Evolutionary conservation across 1,140 invertebrate genomes (phyloP).

Genomic region (Nilaparvata lugens): DNA sequence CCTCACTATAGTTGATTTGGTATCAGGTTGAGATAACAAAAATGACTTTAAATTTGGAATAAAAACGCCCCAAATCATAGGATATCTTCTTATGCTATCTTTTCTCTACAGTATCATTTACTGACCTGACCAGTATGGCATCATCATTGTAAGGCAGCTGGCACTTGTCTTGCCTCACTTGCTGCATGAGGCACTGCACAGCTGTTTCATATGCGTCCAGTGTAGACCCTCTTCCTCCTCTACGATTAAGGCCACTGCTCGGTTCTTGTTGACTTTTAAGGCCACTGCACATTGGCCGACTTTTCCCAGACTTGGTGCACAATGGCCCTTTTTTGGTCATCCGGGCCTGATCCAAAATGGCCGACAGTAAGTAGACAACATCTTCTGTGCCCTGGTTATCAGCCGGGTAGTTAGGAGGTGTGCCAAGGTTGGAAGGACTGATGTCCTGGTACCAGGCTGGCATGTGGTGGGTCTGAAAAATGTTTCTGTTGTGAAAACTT

Average conservation of each 20-base stretch:
- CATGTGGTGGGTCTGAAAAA: slow-evolving; percentile 16
- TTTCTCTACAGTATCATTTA: background rate
- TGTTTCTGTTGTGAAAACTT: no score
- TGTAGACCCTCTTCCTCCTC: no score
- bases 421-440: slow-evolving; percentile 5
- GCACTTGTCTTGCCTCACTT: slow-evolving; percentile 43
- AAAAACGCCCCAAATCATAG: no score
- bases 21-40: no score
- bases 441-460: slow-evolving; percentile 19
- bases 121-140: slow-evolving; percentile 18
- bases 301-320: no score
- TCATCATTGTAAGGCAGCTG: slow-evolving; percentile 41
- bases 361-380: slow-evolving; percentile 48
- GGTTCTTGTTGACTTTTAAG: no score
- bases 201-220: slow-evolving; percentile 37
- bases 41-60: no score
- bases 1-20: no score
- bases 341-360: slow-evolving; percentile 51
- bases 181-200: slow-evolving; percentile 46
- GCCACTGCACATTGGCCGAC: no score
- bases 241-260: no score
- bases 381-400: slow-evolving; percentile 36
- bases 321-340: background rate
- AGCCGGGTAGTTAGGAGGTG: background rate
- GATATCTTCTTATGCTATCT: no score